Base-by-base conservation (phyloP, 2,888 invertebrate species). In the Stenchaetothrips biformis region DNA sequence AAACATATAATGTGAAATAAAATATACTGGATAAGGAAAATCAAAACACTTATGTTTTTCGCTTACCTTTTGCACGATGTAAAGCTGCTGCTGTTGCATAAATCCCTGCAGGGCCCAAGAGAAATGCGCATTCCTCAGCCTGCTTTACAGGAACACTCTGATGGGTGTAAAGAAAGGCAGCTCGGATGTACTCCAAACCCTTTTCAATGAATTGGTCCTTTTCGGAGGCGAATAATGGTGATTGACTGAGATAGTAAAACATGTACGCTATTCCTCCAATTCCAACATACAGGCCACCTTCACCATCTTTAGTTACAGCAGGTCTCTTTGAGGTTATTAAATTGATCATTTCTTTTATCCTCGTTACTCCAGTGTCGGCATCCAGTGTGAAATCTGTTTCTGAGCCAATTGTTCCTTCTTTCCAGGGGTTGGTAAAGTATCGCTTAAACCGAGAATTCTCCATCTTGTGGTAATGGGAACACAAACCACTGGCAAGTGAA, bases 41-140 rank as follows among this genome's bases (percentile, higher is more conserved):
- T 11, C 16, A 18, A 53, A 11, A 18, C 11, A 53, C 4, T 13
- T 6, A 53, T 3, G 18, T 78, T 53, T 7, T 78, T n/a, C 53
- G 25, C 79, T 74, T 77, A 18, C 90, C 91, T 0, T 87, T 82
- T 78, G 88, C 88, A 81, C 89, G 88, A 47, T 89, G 90, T 27
- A 94, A 85, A 47, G 90, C 92, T 0, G 92, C 89, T 0, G 92
- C 92, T 2, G 95, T 88, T 1, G 94, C 94, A 84, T 91, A 92
- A 7, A 93, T 91, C 0, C 96, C 96, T 13, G 92, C 92, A 84
- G 92, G 92, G 2, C 95, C 95, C n/a, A 94, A 89, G 18, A 95
- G 86, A 86, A 95, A 94, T 0, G 92, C 91, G 18, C 91, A 92
- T 78, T 90, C 88, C 81, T 93, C 92, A n/a, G 87, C 84, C 84